These are phyloP conservation scores for Gila robusta DNA, from an alignment of 2,797 vertebrate genomes.

Conservation along the genomic window DNA sequence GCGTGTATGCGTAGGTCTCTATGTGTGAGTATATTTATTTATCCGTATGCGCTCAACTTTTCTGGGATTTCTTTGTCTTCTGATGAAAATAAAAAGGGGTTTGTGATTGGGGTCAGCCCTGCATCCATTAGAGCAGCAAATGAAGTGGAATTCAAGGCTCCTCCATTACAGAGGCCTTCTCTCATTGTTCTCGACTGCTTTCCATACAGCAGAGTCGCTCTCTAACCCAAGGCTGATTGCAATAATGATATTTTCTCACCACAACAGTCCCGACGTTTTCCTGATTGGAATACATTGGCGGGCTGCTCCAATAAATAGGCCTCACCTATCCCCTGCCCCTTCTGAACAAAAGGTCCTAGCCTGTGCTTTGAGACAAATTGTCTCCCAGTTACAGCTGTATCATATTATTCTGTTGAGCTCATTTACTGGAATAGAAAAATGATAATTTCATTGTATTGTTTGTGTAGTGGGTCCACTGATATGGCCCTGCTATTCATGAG, in stretches of 20 bases:
- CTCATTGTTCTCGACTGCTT: slow-evolving; percentile 70
- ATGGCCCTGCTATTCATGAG: slow-evolving; percentile 45
- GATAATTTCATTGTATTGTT: slow-evolving; percentile 59
- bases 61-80: slow-evolving; percentile 74
- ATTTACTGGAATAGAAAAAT: slow-evolving; percentile 60
- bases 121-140: slow-evolving; percentile 85
- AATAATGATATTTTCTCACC: slow-evolving; percentile 80
- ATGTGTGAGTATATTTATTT: slow-evolving; percentile 46
- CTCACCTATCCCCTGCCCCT: slow-evolving; percentile 48
- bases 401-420: slow-evolving; percentile 62
- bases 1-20: slow-evolving; percentile 28
- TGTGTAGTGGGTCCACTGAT: slow-evolving; percentile 52
- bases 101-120: slow-evolving; percentile 90
- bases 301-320: slow-evolving; percentile 75
- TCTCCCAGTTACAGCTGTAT: slow-evolving; percentile 61
- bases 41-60: slow-evolving; percentile 78
- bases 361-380: slow-evolving; percentile 57
- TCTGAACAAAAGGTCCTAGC: slow-evolving; percentile 51
- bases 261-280: slow-evolving; percentile 73
- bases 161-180: slow-evolving; percentile 79
- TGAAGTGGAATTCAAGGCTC: slow-evolving; percentile 83
- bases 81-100: slow-evolving; percentile 79
- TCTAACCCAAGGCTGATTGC: slow-evolving; percentile 78
- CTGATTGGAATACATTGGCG: slow-evolving; percentile 74
- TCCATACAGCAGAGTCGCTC: slow-evolving; percentile 67